phyloP scores from a whole-genome alignment of 1,140 invertebrate genomes.

The Dinothrombium tinctorium region DNA sequence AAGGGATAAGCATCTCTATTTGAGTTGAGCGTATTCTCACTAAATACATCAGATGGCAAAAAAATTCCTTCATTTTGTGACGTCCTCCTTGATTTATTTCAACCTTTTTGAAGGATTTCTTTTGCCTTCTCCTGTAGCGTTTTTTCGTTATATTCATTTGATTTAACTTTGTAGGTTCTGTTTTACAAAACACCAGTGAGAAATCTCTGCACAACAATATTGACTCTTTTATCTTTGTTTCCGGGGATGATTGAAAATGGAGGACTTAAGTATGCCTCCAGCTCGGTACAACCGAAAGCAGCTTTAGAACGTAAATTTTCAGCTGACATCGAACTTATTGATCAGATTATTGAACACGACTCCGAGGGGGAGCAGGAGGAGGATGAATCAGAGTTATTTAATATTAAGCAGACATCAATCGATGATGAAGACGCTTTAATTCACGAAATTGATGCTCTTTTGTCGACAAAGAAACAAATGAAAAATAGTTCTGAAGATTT shows the following conservation, averaged over 20 bases:
- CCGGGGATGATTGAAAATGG: conserved; percentile 60
- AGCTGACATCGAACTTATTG: conserved; percentile 3
- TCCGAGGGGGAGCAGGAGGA: background rate
- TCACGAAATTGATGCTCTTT: background rate
- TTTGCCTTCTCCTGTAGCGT: no score
- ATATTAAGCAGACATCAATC: background rate
- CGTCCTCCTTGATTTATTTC: background rate
- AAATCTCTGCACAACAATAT: conserved; percentile 54
- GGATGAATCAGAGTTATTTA: no score
- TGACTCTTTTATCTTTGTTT: conserved; percentile 68
- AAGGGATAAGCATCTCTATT: no score
- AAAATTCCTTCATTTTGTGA: conserved; percentile 1
- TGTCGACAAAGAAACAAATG: background rate
- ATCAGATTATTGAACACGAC: background rate
- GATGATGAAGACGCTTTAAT: background rate
- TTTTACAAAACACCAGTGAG: conserved; percentile 83
- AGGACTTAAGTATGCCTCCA: conserved; percentile 6
- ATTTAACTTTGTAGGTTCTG: conserved; percentile 35
- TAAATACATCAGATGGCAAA: background rate
- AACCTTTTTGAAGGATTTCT: no score
- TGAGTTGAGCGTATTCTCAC: no score
- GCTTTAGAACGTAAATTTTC: conserved; percentile 2
- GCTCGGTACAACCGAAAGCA: conserved; percentile 1
- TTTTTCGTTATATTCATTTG: no score
- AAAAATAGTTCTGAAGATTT: background rate